These are phyloP conservation scores for Tachina lurida DNA, from an alignment of 2,888 invertebrate species.

Conservation along the genomic window DNA sequence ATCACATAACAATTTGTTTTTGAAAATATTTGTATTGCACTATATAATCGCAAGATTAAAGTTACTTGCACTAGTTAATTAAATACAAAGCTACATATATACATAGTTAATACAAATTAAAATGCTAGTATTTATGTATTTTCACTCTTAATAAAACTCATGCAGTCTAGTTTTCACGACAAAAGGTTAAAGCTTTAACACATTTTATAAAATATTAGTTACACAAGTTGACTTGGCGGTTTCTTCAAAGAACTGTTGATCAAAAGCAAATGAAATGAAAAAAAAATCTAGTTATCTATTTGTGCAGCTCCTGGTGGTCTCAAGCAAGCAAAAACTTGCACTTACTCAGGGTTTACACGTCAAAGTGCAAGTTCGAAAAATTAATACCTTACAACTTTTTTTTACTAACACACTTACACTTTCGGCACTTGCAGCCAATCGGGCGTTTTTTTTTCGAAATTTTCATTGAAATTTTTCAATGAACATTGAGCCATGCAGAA, in stretches of 20 bases:
- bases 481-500: too few relatives aligned
- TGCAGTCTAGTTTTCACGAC: background rate
- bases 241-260: background rate
- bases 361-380: too few relatives aligned
- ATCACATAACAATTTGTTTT: slow-evolving; percentile 19
- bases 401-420: too few relatives aligned
- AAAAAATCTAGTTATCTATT: too few relatives aligned
- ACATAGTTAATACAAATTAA: slow-evolving; percentile 2
- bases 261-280: too few relatives aligned
- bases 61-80: background rate
- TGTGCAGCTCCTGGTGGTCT: too few relatives aligned
- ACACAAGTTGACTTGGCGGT: background rate
- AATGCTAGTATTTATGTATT: background rate
- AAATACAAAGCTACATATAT: background rate
- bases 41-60: slow-evolving; percentile 18
- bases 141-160: background rate
- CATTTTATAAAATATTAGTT: background rate
- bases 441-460: too few relatives aligned
- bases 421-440: too few relatives aligned
- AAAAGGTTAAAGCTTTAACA: background rate
- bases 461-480: too few relatives aligned
- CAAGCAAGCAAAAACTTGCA: too few relatives aligned
- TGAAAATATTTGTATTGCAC: slow-evolving; percentile 21
- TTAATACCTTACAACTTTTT: too few relatives aligned
- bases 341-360: too few relatives aligned